Evolutionary conservation across 2,888 invertebrate genomes (phyloP).

Genomic region (Agriopis marginaria): DNA sequence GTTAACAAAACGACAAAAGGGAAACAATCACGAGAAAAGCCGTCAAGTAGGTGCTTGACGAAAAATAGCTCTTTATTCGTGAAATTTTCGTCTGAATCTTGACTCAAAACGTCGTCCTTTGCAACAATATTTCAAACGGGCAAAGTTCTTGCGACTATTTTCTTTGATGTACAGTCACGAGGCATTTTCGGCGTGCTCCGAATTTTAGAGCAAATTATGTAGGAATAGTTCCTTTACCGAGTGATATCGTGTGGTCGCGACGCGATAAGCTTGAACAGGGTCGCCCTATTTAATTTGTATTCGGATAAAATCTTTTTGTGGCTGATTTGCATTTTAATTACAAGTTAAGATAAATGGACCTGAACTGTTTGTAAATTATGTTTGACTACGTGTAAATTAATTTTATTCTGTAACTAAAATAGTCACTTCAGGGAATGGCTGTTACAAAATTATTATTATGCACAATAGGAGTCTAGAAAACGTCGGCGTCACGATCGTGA

Average conservation of each 20-base stretch:
- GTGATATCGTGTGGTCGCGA: conserved; percentile 55
- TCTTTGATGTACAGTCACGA: conserved; percentile 75
- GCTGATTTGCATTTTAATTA: conserved; percentile 48
- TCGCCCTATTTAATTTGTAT: conserved; percentile 45
- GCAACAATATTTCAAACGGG: conserved; percentile 57
- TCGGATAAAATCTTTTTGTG: conserved; percentile 48
- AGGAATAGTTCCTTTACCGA: conserved; percentile 72
- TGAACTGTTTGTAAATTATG: conserved; percentile 29
- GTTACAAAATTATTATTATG: too few species aligned
- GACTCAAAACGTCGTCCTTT: conserved; percentile 48
- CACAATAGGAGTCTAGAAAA: too few species aligned
- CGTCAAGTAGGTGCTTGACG: conserved; percentile 39
- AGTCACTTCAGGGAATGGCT: too few species aligned
- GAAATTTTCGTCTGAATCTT: conserved; percentile 47
- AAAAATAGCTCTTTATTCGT: conserved; percentile 49
- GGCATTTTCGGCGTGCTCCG: conserved; percentile 71
- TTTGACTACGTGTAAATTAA: conserved; percentile 36
- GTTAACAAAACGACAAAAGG: conserved; percentile 37
- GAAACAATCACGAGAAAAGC: conserved; percentile 38
- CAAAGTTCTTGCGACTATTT: conserved; percentile 57
- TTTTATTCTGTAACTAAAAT: conserved; percentile 11
- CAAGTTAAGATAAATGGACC: conserved; percentile 34
- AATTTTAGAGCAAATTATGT: conserved; percentile 74
- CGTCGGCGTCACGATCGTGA: too few species aligned
- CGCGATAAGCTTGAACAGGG: conserved; percentile 46